phyloP scores from a whole-genome alignment of 2,113 vertebrate species.

The Lathamus discolor region DNA sequence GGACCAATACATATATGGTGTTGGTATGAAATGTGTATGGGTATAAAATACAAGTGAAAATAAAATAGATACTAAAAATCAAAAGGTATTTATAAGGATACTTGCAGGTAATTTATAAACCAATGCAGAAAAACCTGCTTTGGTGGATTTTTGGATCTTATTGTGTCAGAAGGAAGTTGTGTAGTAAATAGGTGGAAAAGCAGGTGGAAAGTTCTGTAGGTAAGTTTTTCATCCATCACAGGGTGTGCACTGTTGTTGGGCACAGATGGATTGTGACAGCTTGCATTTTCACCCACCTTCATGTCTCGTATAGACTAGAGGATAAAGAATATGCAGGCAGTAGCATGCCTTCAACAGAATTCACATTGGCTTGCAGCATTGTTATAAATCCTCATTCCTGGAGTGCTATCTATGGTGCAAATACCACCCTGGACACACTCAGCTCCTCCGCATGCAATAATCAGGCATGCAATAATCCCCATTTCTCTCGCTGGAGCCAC shows the following conservation, averaged over 20 bases:
- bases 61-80: background rate
- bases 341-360: background rate
- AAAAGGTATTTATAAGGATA: background rate
- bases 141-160: accelerated
- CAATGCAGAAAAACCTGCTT: background rate
- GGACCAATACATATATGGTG: background rate
- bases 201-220: background rate
- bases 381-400: background rate
- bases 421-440: background rate
- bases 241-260: background rate
- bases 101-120: background rate
- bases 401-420: background rate
- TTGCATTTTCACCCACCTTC: background rate
- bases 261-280: background rate
- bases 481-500: background rate
- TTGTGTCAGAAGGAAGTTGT: background rate
- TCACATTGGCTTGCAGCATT: background rate
- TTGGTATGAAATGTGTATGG: background rate
- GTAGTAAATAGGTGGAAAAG: background rate
- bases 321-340: background rate
- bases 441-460: background rate
- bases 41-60: background rate
- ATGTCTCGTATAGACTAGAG: background rate
- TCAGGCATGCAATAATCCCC: background rate
- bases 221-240: background rate